These are phyloP conservation scores for Drosophila littoralis DNA, from an alignment of 1,140 invertebrate species.

Conservation along the genomic window DNA sequence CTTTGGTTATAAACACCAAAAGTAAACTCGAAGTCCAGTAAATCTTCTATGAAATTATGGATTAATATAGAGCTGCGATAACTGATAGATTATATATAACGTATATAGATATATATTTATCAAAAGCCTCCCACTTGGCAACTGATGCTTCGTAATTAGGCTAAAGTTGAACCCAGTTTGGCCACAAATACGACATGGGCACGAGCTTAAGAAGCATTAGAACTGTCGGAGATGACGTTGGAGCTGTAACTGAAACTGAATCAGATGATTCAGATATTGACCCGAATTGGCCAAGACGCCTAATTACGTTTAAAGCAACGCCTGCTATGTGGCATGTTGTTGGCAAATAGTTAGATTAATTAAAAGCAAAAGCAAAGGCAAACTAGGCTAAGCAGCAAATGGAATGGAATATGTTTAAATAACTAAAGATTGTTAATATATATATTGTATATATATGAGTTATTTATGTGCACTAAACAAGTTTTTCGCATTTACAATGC, in stretches of 20 bases:
- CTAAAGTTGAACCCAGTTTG: too few species aligned
- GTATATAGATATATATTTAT: too few species aligned
- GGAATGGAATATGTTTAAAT: constrained; percentile 11
- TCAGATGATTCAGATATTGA: constrained; percentile 15
- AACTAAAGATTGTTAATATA: constrained; percentile 14
- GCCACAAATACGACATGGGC: constrained; percentile 35
- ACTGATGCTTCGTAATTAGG: too few species aligned
- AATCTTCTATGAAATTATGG: too few species aligned
- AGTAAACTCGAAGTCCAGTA: too few species aligned
- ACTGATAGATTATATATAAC: too few species aligned
- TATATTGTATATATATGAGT: constrained; percentile 31
- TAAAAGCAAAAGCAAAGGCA: constrained; percentile 16
- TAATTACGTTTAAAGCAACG: constrained; percentile 38
- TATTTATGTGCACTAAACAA: constrained; percentile 36
- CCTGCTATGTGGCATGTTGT: constrained; percentile 20
- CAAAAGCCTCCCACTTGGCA: too few species aligned
- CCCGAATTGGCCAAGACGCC: constrained; percentile 31
- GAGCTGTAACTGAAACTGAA: neutral
- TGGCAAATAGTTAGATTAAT: constrained; percentile 28
- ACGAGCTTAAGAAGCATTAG: constrained; percentile 55
- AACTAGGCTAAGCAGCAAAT: constrained; percentile 32
- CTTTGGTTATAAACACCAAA: too few species aligned
- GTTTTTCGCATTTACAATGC: constrained; percentile 44
- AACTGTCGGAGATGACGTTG: constrained; percentile 60
- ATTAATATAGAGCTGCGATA: too few species aligned